Base-by-base conservation (phyloP, 2,797 vertebrate genomes). In the Acanthornis magna region DNA sequence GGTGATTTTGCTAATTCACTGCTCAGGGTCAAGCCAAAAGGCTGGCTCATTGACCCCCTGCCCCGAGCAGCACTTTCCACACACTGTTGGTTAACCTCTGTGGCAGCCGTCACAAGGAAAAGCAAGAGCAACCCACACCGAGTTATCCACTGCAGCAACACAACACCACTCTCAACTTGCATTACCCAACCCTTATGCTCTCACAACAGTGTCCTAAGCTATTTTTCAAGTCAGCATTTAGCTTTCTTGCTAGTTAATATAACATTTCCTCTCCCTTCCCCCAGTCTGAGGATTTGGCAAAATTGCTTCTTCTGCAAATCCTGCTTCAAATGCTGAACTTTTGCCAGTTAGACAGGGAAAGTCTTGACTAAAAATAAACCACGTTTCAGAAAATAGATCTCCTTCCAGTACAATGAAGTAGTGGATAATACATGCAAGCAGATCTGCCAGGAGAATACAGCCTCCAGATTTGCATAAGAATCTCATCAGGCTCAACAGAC, bases 341-440 rank as follows among this genome's bases (percentile, higher is more conserved):
- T 75, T 95, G 85, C 94, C 94, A 91, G 78, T 86, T 84, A 86
- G 73, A 88, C 66, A 84, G 90, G 83, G 94, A 88, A 93, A 94
- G 85, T 77, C 94, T 84, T 43, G 42, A 57, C 91, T 94, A 94
- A 94, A 95, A 96, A 96, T 95, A 96, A 94, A 93, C 43, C 54
- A 10, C 1, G 7, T 34, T 91, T 81, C 81, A 96, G 72, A 96
- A 96, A 94, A 95, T 47, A 95, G 85, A 81, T 45, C 60, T 85
- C 53, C 86, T 85, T 83, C 85, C 63, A 76, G 42, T 81, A 84
- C 7, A 6, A 40, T 45, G 25, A 74, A 91, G 63, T 50, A 76
- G 79, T 54, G 73, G 66, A 55, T 89, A 92, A 88, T 23, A 16
- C 26, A 80, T 20, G 23, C 61, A 55, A 47, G 74, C 27, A 85